Evolutionary conservation across 1,140 invertebrate species (phyloP), one percentile per base, ranked within the genome.

Genomic region (Saccostrea glomerata): DNA sequence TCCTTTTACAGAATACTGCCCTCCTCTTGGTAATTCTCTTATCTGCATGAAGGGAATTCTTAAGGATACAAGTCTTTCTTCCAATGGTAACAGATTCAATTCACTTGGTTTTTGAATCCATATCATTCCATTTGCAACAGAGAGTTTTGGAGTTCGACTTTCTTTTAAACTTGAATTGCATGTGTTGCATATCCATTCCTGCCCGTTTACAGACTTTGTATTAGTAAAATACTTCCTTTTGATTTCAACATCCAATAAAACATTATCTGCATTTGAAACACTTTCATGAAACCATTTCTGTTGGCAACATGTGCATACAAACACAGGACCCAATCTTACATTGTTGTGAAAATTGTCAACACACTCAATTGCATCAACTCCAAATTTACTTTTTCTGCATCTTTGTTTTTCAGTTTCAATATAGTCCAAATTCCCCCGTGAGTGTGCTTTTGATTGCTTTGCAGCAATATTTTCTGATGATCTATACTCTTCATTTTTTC

Each of bases 31-130:
- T 63, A 47, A 47, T 47, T 47, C 47, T 47, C 40, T 47, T 47
- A 47, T 47, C 9, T 47, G 47, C 47, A 47, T 47, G 47, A 47
- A 47, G 47, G 47, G 47, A 47, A 47, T 47, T 47, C 47, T 82
- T 13, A 83, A 58, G 56, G 87, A 54, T 70, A 84, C 30, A 23
- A 88, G 82, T 66, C 87, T 88, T 56, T 88, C 82, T 85, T 88
- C 82, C 30, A 88, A 55, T 40, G 87, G 87, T n/a, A 84, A 60
- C 20, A 88, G 55, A 70, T 88, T 63, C 1, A 88, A 55, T 36
- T 56, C 70, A 30, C 17, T 20, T 30, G 73, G 86, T 82, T 87
- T 87, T 82, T 82, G 23, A 58, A 54, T 47, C 54, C 70, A 87
- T 82, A 13, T 82, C 47, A 47, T 47, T 47, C 82, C 56, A 66